Percentiles rank a stretch among this genome's conserved stretches.
Conservation (phyloP, 2,888 invertebrate species). For the Drosophila peninsularis region DNA sequence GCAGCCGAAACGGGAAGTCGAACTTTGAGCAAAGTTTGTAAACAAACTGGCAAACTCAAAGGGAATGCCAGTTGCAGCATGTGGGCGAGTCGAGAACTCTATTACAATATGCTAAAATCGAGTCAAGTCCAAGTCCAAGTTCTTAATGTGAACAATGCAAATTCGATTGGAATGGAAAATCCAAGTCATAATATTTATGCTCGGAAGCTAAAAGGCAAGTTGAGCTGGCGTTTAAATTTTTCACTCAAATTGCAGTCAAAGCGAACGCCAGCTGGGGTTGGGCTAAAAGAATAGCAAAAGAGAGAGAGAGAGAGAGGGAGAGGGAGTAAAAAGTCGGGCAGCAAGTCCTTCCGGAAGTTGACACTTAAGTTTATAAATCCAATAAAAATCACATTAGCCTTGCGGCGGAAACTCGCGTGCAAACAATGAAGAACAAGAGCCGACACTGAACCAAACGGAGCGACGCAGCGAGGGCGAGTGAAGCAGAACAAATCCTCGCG, state of each 20-base stretch:
- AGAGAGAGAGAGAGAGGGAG: neutral
- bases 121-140: slow-evolving; percentile 24
- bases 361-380: slow-evolving; percentile 76
- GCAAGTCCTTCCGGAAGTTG: slow-evolving; percentile 62
- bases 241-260: slow-evolving; percentile 42
- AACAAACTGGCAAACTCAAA: slow-evolving; percentile 37
- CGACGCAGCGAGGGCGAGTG: neutral
- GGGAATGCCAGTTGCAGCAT: slow-evolving; percentile 39
- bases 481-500: slow-evolving; percentile 39
- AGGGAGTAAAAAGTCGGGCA: slow-evolving; percentile 23
- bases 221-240: slow-evolving; percentile 49
- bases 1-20: slow-evolving; percentile 22
- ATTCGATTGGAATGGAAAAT: slow-evolving; percentile 56
- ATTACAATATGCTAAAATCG: slow-evolving; percentile 38
- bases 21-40: slow-evolving; percentile 52
- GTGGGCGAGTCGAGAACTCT: slow-evolving; percentile 23
- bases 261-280: slow-evolving; percentile 12
- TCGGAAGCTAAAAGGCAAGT: slow-evolving; percentile 41
- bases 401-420: slow-evolving; percentile 65
- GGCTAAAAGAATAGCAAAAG: slow-evolving; percentile 12
- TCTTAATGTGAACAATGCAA: slow-evolving; percentile 55
- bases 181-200: slow-evolving; percentile 55
- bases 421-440: slow-evolving; percentile 60
- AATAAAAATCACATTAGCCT: slow-evolving; percentile 79
- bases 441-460: slow-evolving; percentile 46